Percentiles rank a stretch among this genome's conserved stretches.
phyloP scores from a whole-genome alignment of 1,140 invertebrate genomes.

The Cydia fagiglandana region DNA sequence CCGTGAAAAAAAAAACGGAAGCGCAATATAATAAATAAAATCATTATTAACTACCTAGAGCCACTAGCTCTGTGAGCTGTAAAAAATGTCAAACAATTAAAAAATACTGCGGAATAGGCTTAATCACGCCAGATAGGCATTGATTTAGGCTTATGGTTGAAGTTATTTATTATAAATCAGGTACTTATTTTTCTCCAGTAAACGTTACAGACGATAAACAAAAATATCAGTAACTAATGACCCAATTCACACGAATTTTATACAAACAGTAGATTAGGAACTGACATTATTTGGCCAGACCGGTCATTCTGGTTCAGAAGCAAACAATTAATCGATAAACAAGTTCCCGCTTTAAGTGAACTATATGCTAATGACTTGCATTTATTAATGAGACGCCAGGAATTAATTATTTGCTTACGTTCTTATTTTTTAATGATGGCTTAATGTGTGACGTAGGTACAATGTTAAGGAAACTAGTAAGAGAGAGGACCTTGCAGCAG shows the following conservation, averaged over 20 bases:
- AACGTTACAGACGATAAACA: background rate
- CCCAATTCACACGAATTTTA: slow-evolving; percentile 24
- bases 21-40: too few species aligned
- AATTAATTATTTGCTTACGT: background rate
- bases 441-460: too few species aligned
- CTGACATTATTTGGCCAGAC: slow-evolving; percentile 11
- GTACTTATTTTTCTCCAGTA: background rate
- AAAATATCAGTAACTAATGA: slow-evolving; percentile 11
- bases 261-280: background rate
- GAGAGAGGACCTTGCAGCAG: too few species aligned
- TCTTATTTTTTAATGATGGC: background rate
- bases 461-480: too few species aligned
- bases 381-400: slow-evolving; percentile 3
- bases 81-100: too few species aligned
- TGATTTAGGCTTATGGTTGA: background rate
- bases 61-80: too few species aligned
- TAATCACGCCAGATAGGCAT: too few species aligned
- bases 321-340: slow-evolving; percentile 20
- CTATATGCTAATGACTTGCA: slow-evolving; percentile 25
- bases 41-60: too few species aligned
- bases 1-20: too few species aligned
- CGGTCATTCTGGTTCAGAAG: slow-evolving; percentile 14
- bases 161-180: background rate
- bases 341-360: slow-evolving; percentile 7
- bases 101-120: too few species aligned